Evolutionary conservation across 2,888 invertebrate genomes (phyloP), one percentile per base, ranked within the genome.

Genomic region (Epistrophe eligans): DNA sequence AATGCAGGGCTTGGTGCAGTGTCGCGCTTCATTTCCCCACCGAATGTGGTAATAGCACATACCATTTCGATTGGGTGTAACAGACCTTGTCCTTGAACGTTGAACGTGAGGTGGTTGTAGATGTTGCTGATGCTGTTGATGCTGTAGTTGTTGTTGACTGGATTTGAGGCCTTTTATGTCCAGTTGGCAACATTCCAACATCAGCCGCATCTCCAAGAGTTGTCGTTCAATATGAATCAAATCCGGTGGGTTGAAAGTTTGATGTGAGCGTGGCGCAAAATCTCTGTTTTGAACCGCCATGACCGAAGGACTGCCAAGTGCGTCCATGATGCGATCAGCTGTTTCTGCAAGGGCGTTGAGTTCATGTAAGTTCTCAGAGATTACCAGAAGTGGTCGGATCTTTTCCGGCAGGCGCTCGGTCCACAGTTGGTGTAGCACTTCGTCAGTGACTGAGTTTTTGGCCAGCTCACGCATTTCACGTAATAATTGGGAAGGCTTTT

Each of bases 351-450:
- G 11, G 1, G 62, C 24, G 11, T 24, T 62, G 0, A 43, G 62
- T 4, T 43, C 15, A 0, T 43, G 24, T 2, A 40, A 7, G 13
- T 60, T 60, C 15, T 40, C 60, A 0, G 60, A 60, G 3, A 60
- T 19, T 0, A 19, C 60, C 17, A 60, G 10, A 1, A 60, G 10
- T 2, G 38, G 60, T 1, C 60, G 38, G 19, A 60, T 60, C 19
- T 13, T 40, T 15, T 60, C 60, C 0, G 40, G 60, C 17, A 13
- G 7, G 4, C 17, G 13, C 13, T 60, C 40, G 10, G 60, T 40
- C 60, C 40, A 60, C 2, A 60, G 62, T 17, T 62, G 40, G 5
- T 62, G 43, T 8, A 62, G 43, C 3, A 62, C 43, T 6, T 62
- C 40, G 9, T 55, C 55, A 4, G 28, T 32, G 2, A 55, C 32